Evolutionary conservation across 1,140 invertebrate genomes (phyloP).

Genomic region (Diorhabda elongata): DNA sequence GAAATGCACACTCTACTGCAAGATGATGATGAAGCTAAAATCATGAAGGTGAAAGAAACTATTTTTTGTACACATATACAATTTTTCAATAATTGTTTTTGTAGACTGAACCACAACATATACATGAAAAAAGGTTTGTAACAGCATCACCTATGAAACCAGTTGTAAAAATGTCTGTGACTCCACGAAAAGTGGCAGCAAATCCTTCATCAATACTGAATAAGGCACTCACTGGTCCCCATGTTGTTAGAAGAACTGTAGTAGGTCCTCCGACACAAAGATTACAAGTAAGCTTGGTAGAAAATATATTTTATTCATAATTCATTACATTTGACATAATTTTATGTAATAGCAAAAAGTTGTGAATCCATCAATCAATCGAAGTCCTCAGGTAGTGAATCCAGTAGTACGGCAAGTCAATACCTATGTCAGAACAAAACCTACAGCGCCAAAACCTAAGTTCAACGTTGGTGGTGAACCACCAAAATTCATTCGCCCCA

Average conservation of each 20-base stretch:
- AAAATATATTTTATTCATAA: too few relatives aligned
- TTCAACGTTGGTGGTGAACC: conserved; percentile 21
- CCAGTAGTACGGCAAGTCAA: not conserved
- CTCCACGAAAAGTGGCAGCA: not conserved
- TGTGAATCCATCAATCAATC: conserved; percentile 23
- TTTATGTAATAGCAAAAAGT: conserved; percentile 17
- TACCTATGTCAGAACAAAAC: conserved; percentile 24
- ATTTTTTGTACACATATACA: not conserved
- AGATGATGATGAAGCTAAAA: not conserved
- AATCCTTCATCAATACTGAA: conserved; percentile 34
- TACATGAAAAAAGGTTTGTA: conserved; percentile 2
- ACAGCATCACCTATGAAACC: conserved; percentile 4
- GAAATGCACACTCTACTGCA: conserved; percentile 1
- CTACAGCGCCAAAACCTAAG: conserved; percentile 23
- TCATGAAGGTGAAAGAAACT: not conserved
- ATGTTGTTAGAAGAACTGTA: conserved; percentile 6
- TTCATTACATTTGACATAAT: not conserved
- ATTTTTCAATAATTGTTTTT: not conserved
- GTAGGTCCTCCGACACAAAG: conserved; percentile 12
- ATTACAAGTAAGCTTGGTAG: not conserved
- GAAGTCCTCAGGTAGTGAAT: conserved; percentile 11
- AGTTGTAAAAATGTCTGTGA: conserved; percentile 1
- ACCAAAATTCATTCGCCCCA: conserved; percentile 3
- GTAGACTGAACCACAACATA: not conserved
- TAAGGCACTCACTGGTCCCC: conserved; percentile 27